Evolutionary conservation across 2,888 invertebrate genomes (phyloP).

Genomic region (Pterobdella sp.): DNA sequence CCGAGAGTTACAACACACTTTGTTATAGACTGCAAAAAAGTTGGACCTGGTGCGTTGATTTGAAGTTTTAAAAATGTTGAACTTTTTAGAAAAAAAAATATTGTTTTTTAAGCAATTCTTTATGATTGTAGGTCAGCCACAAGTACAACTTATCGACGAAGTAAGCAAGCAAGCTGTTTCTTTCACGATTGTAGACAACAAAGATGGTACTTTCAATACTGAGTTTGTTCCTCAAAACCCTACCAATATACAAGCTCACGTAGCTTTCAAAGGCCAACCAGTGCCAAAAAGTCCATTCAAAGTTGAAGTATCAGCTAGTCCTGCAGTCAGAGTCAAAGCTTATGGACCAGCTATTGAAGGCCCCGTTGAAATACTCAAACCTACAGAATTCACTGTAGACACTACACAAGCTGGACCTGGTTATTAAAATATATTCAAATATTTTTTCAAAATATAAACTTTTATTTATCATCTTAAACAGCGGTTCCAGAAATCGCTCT

Average conservation of each 20-base stretch:
- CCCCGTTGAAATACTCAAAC: conserved; percentile 66
- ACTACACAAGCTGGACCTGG: conserved; percentile 74
- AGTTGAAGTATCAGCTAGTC: conserved; percentile 61
- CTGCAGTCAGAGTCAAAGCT: conserved; percentile 69
- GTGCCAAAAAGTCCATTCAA: conserved; percentile 74
- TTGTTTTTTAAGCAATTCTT: too few species aligned
- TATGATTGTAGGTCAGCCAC: conserved; percentile 71
- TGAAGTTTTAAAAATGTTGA: not conserved
- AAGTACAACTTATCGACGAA: conserved; percentile 62
- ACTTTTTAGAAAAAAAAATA: too few species aligned
- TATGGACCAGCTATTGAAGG: conserved; percentile 71
- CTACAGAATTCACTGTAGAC: conserved; percentile 76
- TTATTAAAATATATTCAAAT: conserved; percentile 18
- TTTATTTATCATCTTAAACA: not conserved
- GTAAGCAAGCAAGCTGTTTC: conserved; percentile 67
- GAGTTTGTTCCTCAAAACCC: conserved; percentile 62
- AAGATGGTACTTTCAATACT: conserved; percentile 67
- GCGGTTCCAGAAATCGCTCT: not conserved
- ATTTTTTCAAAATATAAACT: not conserved
- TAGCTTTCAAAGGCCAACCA: conserved; percentile 71
- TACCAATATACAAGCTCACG: conserved; percentile 69
- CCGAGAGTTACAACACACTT: conserved; percentile 69
- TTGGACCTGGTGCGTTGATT: conserved; percentile 58
- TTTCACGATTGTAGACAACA: conserved; percentile 66
- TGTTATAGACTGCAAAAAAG: conserved; percentile 71